Evolutionary conservation across 2,888 invertebrate genomes (phyloP).

Genomic region (Leptinotarsa tumamoca): DNA sequence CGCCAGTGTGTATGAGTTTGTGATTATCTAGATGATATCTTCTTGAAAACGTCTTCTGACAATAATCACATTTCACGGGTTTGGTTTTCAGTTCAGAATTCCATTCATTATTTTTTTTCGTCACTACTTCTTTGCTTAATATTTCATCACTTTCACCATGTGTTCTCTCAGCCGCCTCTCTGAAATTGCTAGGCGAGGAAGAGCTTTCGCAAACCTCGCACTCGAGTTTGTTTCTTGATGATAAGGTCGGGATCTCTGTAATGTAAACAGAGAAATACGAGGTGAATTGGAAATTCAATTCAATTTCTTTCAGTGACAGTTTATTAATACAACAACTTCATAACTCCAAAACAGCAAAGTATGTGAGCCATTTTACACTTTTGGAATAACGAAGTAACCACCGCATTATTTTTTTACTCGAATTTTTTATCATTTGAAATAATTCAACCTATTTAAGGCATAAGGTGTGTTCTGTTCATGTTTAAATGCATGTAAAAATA

Average conservation of each 20-base stretch:
- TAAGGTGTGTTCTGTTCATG: too few species aligned
- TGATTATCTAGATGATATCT: conserved; percentile 11
- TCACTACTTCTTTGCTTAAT: neutral
- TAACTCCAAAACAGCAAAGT: neutral
- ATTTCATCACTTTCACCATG: neutral
- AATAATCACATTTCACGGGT: neutral
- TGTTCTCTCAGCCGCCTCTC: neutral
- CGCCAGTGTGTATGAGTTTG: conserved; percentile 31
- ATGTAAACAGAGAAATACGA: conserved; percentile 14
- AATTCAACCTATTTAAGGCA: too few species aligned
- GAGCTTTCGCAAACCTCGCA: neutral
- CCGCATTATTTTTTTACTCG: too few species aligned
- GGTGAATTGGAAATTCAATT: neutral
- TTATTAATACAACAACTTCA: neutral
- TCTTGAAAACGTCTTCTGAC: conserved; percentile 3
- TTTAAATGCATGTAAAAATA: too few species aligned
- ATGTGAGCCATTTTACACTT: neutral
- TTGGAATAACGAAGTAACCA: too few species aligned
- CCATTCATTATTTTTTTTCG: neutral
- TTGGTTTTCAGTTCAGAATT: neutral
- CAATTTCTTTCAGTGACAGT: neutral
- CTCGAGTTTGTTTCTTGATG: neutral
- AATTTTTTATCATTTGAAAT: neutral
- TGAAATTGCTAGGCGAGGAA: neutral
- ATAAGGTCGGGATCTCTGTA: conserved; percentile 14